Percentiles rank a stretch among this genome's conserved stretches.
Conservation (phyloP, 2,888 invertebrate genomes). For the Drosophila subsilvestris region DNA sequence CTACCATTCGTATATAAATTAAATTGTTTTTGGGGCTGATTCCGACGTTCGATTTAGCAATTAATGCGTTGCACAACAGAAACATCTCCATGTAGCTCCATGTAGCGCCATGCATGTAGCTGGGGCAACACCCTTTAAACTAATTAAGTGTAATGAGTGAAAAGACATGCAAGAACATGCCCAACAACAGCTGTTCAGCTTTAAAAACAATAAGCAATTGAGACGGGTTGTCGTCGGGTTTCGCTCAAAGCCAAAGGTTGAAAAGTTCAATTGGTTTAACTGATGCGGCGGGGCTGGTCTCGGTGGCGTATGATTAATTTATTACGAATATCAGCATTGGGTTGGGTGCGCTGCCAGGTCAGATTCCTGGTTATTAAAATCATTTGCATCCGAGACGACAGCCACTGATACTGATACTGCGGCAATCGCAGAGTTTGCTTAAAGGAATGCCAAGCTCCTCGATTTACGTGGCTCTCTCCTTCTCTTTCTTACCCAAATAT, state of each 20-base stretch:
- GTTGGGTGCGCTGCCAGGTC: slow-evolving; percentile 3
- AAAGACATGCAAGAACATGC: background rate
- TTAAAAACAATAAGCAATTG: slow-evolving; percentile 32
- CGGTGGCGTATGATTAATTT: slow-evolving; percentile 66
- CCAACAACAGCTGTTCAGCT: background rate
- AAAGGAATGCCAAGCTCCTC: background rate
- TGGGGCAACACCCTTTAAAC: slow-evolving; percentile 2
- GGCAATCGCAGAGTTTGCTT: background rate
- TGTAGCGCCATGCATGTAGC: background rate
- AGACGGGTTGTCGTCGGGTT: slow-evolving; percentile 30
- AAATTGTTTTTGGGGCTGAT: slow-evolving; percentile 29
- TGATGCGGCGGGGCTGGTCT: slow-evolving; percentile 19
- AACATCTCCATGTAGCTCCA: background rate
- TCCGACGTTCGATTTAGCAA: slow-evolving; percentile 6
- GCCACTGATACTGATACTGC: background rate
- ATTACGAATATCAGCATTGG: slow-evolving; percentile 26
- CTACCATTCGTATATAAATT: background rate
- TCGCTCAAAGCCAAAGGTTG: slow-evolving; percentile 12
- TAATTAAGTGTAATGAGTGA: slow-evolving; percentile 16
- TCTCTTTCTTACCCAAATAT: background rate
- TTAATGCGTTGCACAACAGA: slow-evolving; percentile 31
- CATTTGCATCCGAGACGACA: slow-evolving; percentile 17
- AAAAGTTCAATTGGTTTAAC: slow-evolving; percentile 39
- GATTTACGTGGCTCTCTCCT: slow-evolving; percentile 11
- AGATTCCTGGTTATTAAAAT: slow-evolving; percentile 27